Evolutionary conservation across 2,888 invertebrate species (phyloP), one percentile per base, ranked within the genome.

Genomic region (Drosophila helvetica): DNA sequence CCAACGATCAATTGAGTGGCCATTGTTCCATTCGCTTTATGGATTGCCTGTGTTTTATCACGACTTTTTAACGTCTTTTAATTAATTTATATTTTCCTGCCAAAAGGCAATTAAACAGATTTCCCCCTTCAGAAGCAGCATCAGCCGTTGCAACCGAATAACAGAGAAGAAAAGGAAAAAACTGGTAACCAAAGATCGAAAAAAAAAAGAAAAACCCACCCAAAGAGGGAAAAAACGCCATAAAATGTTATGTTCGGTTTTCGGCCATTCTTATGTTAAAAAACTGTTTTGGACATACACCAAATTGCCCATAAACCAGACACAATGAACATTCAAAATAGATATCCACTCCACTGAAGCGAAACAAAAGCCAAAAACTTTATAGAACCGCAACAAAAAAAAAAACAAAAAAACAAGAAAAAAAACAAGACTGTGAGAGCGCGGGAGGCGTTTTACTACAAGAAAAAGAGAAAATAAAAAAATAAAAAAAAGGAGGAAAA

Each of bases 261-360:
- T 53, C 67, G 54, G 18, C 84, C 71, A 86, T 84, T 84, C 86
- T 84, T 80, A 84, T 88, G 83, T 71, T 84, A 86, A 84, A 85
- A 85, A 50, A 52, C 59, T 45, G n/a, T 64, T 73, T 68, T 43
- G 53, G 48, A 58, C 67, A 73, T 45, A 58, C 58, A 54, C 62
- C 67, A 58, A 80, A 80, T 78, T 57, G 81, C 78, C 81, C 70
- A 82, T 82, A 86, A 86, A 84, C 33, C 81, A 74, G 79, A 88
- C 78, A 88, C 83, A 70, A 53, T 59, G 58, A 55, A 53, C 30
- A 46, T 61, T 56, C 70, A 64, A 74, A 75, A 70, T 56, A 68
- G 68, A 63, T 74, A 54, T 54, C 38, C 33, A 52, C 77, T 70
- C 68, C 72, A 80, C 61, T 76, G 67, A 54, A 71, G 77, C 79